Conservation (phyloP, 2,113 vertebrate species). For the Dasyurus viverrinus region DNA sequence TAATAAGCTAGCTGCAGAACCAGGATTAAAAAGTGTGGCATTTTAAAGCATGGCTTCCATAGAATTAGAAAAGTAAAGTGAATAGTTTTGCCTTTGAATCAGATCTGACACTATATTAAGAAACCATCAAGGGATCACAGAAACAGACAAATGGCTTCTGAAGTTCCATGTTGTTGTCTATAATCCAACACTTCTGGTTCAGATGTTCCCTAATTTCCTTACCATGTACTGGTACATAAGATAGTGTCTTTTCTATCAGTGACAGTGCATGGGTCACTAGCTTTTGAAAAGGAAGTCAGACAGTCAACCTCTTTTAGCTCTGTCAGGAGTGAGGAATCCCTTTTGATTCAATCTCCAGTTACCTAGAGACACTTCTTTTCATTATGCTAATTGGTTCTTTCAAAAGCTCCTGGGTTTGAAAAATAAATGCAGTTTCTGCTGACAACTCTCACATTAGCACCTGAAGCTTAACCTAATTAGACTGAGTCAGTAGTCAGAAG, state of each 20-base stretch:
- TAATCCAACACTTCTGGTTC: conserved; percentile 33
- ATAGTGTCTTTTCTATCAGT: conserved; percentile 67
- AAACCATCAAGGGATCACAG: background rate
- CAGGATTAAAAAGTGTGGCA: background rate
- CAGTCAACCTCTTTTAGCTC: conserved; percentile 53
- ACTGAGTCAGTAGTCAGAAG: conserved; percentile 59
- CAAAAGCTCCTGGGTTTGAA: conserved; percentile 65
- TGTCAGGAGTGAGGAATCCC: conserved; percentile 54
- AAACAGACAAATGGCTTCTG: background rate
- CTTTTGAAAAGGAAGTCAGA: conserved; percentile 63
- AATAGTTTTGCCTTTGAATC: background rate
- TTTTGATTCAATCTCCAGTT: conserved; percentile 68
- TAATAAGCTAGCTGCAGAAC: background rate
- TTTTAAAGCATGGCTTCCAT: background rate
- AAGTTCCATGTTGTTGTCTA: background rate
- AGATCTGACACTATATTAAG: background rate
- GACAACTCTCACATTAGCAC: conserved; percentile 73
- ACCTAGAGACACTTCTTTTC: conserved; percentile 57
- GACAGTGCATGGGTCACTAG: conserved; percentile 66
- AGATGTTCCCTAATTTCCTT: conserved; percentile 55
- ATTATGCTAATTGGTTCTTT: conserved; percentile 76
- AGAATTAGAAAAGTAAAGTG: background rate
- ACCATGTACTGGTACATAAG: conserved; percentile 62
- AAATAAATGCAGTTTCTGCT: conserved; percentile 61
- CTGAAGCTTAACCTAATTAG: conserved; percentile 76